Base-by-base conservation (phyloP, 2,888 invertebrate species). In the Mythimna ferrago region DNA sequence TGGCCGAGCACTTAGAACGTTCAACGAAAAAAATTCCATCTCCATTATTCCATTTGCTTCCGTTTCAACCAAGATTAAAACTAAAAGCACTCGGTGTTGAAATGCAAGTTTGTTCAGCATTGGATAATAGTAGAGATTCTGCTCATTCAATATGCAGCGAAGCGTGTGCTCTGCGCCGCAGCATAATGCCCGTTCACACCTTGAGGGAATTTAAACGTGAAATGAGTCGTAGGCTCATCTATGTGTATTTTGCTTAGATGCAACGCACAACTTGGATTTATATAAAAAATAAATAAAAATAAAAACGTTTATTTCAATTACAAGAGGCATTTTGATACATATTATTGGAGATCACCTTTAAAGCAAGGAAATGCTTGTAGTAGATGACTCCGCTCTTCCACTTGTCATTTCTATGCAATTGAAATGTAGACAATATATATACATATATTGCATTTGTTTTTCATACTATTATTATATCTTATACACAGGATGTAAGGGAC, bases 111-210 rank as follows among this genome's bases (percentile, higher is more conserved):
- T 76, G 84, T 78, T 81, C 71, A 76, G 71, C 76, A 69, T 78
- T 79, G 79, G 79, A 84, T 86, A 85, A 82, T 85, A 77, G 86
- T 65, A n/a, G 80, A 76, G 72, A 83, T 82, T 85, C 69, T 72
- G 65, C 73, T 73, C 68, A 71, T 85, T 80, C 76, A 83, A 71
- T 87, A 78, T 82, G 67, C 78, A 81, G 76, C n/a, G 26, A 64
- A 76, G 82, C 66, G 74, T 80, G 58, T 66, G 75, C 64, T 66
- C 38, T 61, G 68, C 62, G 67, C 44, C 65, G 48, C 54, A 11
- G 74, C 80, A 83, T 86, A 82, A 86, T 86, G 80, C 73, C 51
- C 65, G 74, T 56, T 54, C 51, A 58, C 35, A 71, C 72, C 67
- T 71, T 71, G 71, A 60, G 56, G 66, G 81, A 73, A 78, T 66